A percentile compares a stretch with the other conserved stretches of the same genome.
These are phyloP conservation scores for Cryptotermes secundus DNA, from an alignment of 1,140 invertebrate species.

Conservation along the genomic window DNA sequence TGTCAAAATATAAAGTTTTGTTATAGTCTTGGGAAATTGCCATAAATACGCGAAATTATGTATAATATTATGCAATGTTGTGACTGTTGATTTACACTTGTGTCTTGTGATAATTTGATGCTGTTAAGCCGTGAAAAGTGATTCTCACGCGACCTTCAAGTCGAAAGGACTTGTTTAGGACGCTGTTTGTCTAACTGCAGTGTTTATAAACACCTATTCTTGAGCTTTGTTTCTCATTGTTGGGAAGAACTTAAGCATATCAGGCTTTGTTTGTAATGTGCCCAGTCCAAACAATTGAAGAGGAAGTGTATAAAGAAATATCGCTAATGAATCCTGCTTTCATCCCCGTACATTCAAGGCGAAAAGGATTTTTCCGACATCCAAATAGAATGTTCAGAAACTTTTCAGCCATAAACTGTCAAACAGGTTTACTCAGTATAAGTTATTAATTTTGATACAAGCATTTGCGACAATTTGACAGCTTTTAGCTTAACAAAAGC, in stretches of 20 bases:
- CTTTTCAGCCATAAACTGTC: constrained; percentile 42
- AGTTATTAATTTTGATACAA: constrained; percentile 44
- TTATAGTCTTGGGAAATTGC: not conserved
- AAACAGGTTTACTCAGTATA: constrained; percentile 34
- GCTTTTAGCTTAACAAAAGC: constrained; percentile 22
- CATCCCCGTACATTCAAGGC: constrained; percentile 61
- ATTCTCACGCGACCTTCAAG: not conserved
- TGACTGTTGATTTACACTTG: not conserved
- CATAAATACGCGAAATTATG: constrained; percentile 11
- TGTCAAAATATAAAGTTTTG: not conserved
- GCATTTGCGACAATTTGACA: constrained; percentile 36
- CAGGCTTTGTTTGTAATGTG: constrained; percentile 30
- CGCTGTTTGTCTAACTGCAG: constrained; percentile 4
- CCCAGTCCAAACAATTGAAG: constrained; percentile 22
- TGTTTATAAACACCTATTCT: constrained; percentile 32
- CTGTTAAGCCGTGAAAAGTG: not conserved
- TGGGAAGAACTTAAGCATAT: not conserved
- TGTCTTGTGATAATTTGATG: not conserved
- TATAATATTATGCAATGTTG: not conserved
- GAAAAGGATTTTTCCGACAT: constrained; percentile 71
- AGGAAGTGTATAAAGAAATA: constrained; percentile 18
- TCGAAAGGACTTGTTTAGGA: not conserved
- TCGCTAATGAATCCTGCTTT: constrained; percentile 45
- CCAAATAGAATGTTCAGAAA: constrained; percentile 63
- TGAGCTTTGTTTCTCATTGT: not conserved